A percentile compares a stretch with the other conserved stretches of the same genome.
phyloP scores from a whole-genome alignment of 2,888 invertebrate species.

The Argyra leucocephala region DNA sequence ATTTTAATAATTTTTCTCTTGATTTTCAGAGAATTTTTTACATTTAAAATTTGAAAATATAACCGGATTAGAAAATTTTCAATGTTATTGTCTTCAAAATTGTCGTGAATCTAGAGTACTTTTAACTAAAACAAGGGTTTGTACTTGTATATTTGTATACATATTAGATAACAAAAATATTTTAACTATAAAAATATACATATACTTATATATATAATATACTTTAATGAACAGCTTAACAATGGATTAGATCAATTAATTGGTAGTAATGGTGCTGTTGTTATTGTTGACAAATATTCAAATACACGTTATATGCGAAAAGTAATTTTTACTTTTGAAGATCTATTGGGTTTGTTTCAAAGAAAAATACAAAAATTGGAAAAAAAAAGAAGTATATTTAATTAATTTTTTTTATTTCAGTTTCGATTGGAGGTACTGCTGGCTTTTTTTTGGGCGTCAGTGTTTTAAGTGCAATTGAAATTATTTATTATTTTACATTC shows the following conservation, averaged over 20 bases:
- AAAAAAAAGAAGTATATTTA: background rate
- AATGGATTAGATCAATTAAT: conserved; percentile 11
- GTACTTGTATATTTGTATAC: too few species aligned
- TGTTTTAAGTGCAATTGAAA: conserved; percentile 64
- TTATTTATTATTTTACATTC: conserved; percentile 60
- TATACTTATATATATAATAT: too few species aligned
- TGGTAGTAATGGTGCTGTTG: conserved; percentile 22
- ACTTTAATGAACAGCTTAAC: conserved; percentile 7
- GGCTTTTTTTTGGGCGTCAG: conserved; percentile 70
- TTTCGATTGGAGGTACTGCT: conserved; percentile 69
- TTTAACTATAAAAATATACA: too few species aligned
- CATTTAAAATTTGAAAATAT: background rate
- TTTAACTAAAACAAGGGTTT: conserved; percentile 26
- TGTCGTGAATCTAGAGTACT: conserved; percentile 34
- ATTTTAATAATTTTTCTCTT: background rate
- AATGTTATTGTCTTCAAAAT: conserved; percentile 36
- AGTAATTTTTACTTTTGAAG: conserved; percentile 39
- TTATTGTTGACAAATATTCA: conserved; percentile 32
- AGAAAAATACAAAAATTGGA: background rate
- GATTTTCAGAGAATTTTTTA: background rate
- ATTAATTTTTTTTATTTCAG: conserved; percentile 41
- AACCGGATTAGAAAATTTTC: conserved; percentile 15
- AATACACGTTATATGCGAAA: conserved; percentile 34
- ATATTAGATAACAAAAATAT: too few species aligned
- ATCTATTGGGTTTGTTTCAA: conserved; percentile 35